These are phyloP conservation scores for Heliconius ismenius DNA, from an alignment of 2,888 invertebrate species.

Conservation along the genomic window DNA sequence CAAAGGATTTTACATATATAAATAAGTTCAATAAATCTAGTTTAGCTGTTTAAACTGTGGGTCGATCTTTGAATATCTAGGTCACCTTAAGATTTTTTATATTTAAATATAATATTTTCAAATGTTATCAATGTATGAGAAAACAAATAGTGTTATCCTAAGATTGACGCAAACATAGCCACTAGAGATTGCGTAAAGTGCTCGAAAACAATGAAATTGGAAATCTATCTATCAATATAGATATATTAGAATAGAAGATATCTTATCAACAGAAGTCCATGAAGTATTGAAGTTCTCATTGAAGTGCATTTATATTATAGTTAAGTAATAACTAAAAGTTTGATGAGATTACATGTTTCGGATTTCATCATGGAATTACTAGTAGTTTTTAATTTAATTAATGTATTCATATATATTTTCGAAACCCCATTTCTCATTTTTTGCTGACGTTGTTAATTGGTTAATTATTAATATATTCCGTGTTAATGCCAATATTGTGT, in stretches of 20 bases:
- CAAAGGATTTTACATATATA: no score
- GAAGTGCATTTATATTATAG: not conserved
- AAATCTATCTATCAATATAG: not conserved
- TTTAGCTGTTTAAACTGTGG: not conserved
- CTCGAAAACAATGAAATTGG: slow-evolving; percentile 6
- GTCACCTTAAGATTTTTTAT: not conserved
- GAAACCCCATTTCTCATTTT: no score
- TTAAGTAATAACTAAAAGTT: not conserved
- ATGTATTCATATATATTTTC: not conserved
- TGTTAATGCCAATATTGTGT: no score
- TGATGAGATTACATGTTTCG: no score
- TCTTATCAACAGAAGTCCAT: slow-evolving; percentile 11
- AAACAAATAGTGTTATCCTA: slow-evolving; percentile 2
- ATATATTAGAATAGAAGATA: not conserved
- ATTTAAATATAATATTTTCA: not conserved
- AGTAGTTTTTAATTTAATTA: no score
- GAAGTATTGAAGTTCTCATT: not conserved
- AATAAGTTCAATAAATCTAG: no score
- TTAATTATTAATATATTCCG: no score
- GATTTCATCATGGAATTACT: no score
- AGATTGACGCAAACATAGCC: not conserved
- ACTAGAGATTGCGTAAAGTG: slow-evolving; percentile 13
- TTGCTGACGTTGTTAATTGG: no score
- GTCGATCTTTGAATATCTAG: not conserved
- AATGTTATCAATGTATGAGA: not conserved